Percentiles rank a stretch among this genome's conserved stretches.
Evolutionary conservation across 2,113 vertebrate species (phyloP).

Genomic region (Cottus gobio): DNA sequence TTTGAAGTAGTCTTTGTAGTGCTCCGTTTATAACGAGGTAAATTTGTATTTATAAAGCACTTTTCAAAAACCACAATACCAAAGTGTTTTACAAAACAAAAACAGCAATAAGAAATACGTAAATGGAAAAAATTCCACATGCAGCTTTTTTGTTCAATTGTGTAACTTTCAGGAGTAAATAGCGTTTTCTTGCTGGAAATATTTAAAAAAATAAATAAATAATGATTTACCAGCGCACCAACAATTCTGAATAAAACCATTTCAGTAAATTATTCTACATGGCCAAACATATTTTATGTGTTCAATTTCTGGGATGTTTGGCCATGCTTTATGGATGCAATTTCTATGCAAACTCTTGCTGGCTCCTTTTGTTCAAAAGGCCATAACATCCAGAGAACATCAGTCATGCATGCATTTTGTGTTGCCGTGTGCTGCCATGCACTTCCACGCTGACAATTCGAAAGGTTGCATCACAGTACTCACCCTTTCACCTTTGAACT

Average conservation of each 20-base stretch:
- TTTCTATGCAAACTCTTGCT: conserved; percentile 55
- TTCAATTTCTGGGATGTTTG: conserved; percentile 46
- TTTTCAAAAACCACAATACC: conserved; percentile 39
- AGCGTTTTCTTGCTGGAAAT: conserved; percentile 22
- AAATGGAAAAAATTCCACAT: conserved; percentile 31
- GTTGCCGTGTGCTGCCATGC: neutral
- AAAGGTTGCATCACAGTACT: conserved; percentile 62
- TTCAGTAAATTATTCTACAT: conserved; percentile 38
- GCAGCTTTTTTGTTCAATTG: conserved; percentile 37
- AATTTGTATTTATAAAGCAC: conserved; percentile 51
- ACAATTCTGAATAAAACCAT: conserved; percentile 37
- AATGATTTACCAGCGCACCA: conserved; percentile 20
- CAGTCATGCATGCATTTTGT: neutral
- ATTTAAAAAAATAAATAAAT: neutral
- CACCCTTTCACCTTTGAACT: conserved; percentile 98
- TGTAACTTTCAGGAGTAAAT: conserved; percentile 22
- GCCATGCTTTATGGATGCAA: conserved; percentile 20
- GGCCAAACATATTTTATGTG: conserved; percentile 42
- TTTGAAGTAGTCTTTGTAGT: conserved; percentile 52
- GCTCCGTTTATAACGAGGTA: conserved; percentile 33
- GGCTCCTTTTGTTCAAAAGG: conserved; percentile 7
- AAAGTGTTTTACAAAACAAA: conserved; percentile 47
- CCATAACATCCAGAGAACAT: neutral
- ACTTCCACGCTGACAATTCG: no score
- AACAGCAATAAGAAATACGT: conserved; percentile 34